Conservation (phyloP, 2,113 vertebrate genomes). For the Pituophis catenifer region DNA sequence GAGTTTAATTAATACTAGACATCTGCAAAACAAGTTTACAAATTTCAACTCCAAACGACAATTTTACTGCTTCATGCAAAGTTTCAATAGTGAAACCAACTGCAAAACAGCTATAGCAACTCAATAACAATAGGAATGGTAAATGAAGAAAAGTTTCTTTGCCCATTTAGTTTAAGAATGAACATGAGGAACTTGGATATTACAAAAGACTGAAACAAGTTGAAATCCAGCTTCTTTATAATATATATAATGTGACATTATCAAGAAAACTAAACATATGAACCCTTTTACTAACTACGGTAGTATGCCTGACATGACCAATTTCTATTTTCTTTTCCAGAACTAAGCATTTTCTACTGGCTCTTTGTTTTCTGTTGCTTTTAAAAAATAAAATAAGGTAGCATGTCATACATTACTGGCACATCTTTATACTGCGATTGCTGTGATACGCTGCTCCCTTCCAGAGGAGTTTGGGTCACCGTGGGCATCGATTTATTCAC, state of each 20-base stretch:
- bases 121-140: not conserved
- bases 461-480: constrained; percentile 93
- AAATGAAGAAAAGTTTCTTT: not conserved
- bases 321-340: constrained; percentile 14
- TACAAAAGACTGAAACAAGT: not conserved
- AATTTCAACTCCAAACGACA: not conserved
- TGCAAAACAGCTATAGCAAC: not conserved
- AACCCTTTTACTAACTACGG: not conserved
- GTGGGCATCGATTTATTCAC: constrained; percentile 99
- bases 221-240: not conserved
- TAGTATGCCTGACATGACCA: not conserved
- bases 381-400: not conserved
- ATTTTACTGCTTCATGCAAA: not conserved
- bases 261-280: not conserved
- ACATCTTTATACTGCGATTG: constrained; percentile 97
- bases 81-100: not conserved
- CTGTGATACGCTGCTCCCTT: constrained; percentile 87
- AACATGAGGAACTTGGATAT: not conserved
- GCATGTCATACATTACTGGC: constrained; percentile 84
- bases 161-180: not conserved
- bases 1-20: not conserved
- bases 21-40: not conserved
- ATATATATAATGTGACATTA: not conserved
- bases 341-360: not conserved
- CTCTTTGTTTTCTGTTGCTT: not conserved